Evolutionary conservation across 2,113 vertebrate species (phyloP).

Genomic region (Albula glossodonta): DNA sequence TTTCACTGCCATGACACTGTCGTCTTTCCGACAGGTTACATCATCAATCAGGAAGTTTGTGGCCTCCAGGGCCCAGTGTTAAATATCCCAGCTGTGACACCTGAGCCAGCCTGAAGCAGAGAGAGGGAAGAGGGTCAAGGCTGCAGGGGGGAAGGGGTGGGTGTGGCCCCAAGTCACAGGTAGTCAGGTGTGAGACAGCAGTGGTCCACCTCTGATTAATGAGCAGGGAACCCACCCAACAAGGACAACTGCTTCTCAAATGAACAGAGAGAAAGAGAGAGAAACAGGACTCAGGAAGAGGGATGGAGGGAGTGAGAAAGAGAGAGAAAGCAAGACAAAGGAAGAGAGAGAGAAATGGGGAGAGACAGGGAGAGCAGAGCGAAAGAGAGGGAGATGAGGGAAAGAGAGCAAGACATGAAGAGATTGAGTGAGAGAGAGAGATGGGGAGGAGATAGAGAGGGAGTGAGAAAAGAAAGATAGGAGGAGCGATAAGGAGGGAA

Average conservation of each 20-base stretch:
- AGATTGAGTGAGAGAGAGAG: background rate
- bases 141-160: background rate
- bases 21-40: background rate
- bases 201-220: background rate
- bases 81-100: background rate
- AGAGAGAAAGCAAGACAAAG: no score
- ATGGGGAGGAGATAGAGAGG: background rate
- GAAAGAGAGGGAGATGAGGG: background rate
- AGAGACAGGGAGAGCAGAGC: no score
- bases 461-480: no score
- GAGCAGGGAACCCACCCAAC: background rate
- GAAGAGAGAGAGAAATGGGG: no score
- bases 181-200: background rate
- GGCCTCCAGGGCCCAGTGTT: background rate
- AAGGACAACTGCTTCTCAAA: background rate
- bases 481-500: no score
- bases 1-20: background rate
- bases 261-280: background rate
- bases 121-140: background rate
- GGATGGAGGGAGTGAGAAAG: background rate
- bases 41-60: background rate
- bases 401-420: background rate
- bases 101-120: background rate
- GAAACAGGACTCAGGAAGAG: background rate
- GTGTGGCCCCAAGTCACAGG: conserved; percentile 4